Evolutionary conservation across 2,888 invertebrate species (phyloP).

Genomic region (Strigamia maritima): DNA sequence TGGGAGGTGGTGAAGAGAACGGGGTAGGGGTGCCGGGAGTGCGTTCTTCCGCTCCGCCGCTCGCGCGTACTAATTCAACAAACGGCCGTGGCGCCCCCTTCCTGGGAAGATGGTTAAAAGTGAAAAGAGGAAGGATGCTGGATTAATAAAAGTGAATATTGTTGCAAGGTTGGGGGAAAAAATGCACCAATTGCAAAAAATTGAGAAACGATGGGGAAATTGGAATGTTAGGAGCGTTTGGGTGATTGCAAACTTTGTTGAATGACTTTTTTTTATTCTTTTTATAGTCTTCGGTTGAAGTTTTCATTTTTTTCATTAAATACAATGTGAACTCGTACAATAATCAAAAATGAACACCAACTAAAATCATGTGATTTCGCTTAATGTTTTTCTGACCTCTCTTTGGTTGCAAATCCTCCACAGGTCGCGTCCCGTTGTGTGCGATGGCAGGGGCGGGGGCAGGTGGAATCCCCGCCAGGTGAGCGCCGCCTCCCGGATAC

Average conservation of each 20-base stretch:
- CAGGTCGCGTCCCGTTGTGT: neutral
- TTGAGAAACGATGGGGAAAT: neutral
- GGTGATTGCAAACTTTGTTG: too few species aligned
- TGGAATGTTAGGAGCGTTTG: too few species aligned
- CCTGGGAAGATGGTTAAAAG: neutral
- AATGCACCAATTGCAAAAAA: neutral
- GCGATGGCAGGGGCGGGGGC: constrained; percentile 36
- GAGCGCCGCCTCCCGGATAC: constrained; percentile 41
- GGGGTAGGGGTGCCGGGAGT: neutral
- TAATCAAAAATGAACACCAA: too few species aligned
- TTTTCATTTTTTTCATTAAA: too few species aligned
- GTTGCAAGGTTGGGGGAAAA: neutral
- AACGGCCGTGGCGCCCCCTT: neutral
- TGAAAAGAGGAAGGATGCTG: neutral
- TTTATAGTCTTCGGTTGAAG: too few species aligned
- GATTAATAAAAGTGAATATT: neutral
- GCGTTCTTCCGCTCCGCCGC: neutral
- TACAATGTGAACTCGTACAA: too few species aligned
- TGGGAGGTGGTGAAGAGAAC: neutral
- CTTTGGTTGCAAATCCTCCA: constrained; percentile 19
- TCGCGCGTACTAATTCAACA: neutral
- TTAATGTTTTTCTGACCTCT: neutral
- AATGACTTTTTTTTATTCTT: neutral
- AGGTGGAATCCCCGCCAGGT: constrained; percentile 39
- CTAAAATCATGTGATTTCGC: neutral